Conservation (phyloP, 2,888 invertebrate genomes). For the Gari tellinella region DNA sequence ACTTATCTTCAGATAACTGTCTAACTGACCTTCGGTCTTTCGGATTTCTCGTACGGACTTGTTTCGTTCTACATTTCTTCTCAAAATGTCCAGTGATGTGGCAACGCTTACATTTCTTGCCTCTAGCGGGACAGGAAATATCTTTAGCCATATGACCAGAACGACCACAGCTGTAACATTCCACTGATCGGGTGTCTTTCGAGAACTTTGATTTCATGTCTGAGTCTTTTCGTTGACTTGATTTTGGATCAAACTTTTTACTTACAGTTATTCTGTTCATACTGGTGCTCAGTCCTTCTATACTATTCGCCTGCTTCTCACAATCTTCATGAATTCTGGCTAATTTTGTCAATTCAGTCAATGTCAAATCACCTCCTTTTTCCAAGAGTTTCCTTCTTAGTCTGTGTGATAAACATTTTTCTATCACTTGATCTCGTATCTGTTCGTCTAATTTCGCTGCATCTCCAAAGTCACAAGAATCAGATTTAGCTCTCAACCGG, state of each 20-base stretch:
- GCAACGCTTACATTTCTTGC: not conserved
- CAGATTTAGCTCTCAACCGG: constrained; percentile 20
- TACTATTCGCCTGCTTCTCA: not conserved
- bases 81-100: constrained; percentile 6
- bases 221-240: no score
- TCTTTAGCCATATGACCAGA: constrained; percentile 1
- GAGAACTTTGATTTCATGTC: not conserved
- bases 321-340: not conserved
- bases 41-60: no score
- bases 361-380: constrained; percentile 24
- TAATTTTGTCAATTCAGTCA: constrained; percentile 20
- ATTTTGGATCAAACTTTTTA: no score
- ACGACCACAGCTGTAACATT: constrained; percentile 13
- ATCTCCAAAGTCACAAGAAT: constrained; percentile 4
- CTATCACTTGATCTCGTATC: constrained; percentile 23
- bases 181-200: no score
- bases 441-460: not conserved
- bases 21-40: no score
- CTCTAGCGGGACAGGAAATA: constrained; percentile 3
- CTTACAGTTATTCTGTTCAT: not conserved
- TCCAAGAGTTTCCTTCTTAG: constrained; percentile 40
- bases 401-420: constrained; percentile 25
- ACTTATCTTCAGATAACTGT: no score
- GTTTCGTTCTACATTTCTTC: constrained; percentile 19
- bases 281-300: not conserved